phyloP scores from a whole-genome alignment of 2,113 vertebrate species.

The Gasterosteus aculeatus region DNA sequence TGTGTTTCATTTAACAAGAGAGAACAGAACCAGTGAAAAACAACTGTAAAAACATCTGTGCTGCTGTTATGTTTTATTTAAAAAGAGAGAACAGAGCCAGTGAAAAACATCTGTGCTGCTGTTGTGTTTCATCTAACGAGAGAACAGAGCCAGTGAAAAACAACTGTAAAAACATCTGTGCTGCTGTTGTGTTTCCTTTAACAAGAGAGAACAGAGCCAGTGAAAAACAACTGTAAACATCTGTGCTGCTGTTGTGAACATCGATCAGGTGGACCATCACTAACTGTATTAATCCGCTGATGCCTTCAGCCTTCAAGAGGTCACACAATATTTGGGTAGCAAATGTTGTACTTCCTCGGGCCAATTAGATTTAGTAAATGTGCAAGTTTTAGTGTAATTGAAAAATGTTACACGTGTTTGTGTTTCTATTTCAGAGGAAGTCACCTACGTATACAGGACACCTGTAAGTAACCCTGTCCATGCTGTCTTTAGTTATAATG shows the following conservation, averaged over 20 bases:
- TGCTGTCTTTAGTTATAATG: neutral
- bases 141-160: too few species aligned
- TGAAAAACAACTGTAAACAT: neutral
- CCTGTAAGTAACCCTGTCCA: constrained; percentile 61
- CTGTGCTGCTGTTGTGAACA: neutral
- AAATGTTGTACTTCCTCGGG: neutral
- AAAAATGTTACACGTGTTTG: constrained; percentile 8
- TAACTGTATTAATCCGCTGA: neutral
- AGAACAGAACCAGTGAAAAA: too few species aligned
- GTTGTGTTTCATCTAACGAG: too few species aligned
- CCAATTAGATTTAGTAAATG: neutral
- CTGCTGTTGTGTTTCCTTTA: too few species aligned
- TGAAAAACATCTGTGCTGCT: too few species aligned
- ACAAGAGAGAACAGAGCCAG: too few species aligned
- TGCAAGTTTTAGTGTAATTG: neutral
- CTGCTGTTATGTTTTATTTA: too few species aligned
- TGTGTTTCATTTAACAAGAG: too few species aligned
- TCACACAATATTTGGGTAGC: neutral
- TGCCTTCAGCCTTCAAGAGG: neutral
- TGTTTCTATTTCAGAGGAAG: constrained; percentile 69
- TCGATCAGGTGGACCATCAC: neutral
- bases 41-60: too few species aligned
- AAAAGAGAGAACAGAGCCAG: too few species aligned
- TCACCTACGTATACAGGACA: constrained; percentile 71
- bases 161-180: too few species aligned